These are phyloP conservation scores for Gallinago media DNA, from an alignment of 2,113 vertebrate genomes.

Conservation along the genomic window DNA sequence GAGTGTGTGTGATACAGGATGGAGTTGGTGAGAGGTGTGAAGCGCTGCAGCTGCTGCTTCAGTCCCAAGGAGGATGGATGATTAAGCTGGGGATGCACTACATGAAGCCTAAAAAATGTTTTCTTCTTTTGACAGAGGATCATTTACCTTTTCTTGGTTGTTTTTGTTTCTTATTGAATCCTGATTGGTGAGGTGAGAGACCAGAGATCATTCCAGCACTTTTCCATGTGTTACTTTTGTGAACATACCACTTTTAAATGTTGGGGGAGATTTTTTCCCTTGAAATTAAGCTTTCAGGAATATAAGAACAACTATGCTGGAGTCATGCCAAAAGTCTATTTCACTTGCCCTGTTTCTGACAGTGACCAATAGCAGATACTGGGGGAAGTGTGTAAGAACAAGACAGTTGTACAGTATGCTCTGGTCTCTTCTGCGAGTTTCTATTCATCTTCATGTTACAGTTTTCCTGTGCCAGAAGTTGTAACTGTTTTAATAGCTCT, in stretches of 20 bases:
- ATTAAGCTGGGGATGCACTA: background rate
- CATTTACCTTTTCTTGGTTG: background rate
- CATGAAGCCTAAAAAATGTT: background rate
- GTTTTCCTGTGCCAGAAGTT: background rate
- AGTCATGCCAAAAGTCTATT: background rate
- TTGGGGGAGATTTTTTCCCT: background rate
- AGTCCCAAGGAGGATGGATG: background rate
- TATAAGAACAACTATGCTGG: background rate
- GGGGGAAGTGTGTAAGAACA: background rate
- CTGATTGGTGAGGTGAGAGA: background rate
- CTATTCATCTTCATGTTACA: background rate
- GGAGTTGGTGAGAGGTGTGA: background rate
- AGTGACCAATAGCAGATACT: background rate
- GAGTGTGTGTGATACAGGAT: background rate
- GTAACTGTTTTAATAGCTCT: background rate
- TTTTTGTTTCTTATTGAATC: background rate
- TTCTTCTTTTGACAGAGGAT: background rate
- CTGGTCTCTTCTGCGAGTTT: background rate
- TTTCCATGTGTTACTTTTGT: background rate
- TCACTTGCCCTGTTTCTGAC: background rate
- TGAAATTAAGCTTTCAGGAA: background rate
- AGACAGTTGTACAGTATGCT: background rate
- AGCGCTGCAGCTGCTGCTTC: background rate
- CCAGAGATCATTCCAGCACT: background rate
- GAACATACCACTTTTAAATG: background rate